A percentile compares a stretch with the other conserved stretches of the same genome.
Evolutionary conservation across 2,888 invertebrate genomes (phyloP).

Genomic region (Drepana falcataria): DNA sequence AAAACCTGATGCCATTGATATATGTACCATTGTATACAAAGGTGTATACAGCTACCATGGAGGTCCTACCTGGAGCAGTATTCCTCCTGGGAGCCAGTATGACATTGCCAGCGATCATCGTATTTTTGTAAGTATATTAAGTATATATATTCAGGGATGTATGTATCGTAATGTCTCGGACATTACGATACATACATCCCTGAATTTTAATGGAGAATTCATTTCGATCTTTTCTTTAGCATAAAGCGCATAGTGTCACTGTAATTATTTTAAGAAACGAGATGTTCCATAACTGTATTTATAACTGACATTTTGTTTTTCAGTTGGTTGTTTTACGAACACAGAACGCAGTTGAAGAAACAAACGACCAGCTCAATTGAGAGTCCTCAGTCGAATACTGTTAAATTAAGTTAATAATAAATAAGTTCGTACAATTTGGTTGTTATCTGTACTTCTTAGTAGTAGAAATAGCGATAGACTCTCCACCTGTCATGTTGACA

Average conservation of each 20-base stretch:
- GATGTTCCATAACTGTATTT: too few relatives aligned
- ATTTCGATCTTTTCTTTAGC: too few relatives aligned
- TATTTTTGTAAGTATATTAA: constrained; percentile 71
- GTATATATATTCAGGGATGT: neutral
- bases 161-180: too few relatives aligned
- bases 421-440: too few relatives aligned
- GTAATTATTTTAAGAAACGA: too few relatives aligned
- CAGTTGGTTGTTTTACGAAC: constrained; percentile 45
- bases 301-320: constrained; percentile 11
- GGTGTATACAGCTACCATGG: constrained; percentile 82
- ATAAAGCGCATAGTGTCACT: too few relatives aligned
- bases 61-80: constrained; percentile 82
- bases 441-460: too few relatives aligned
- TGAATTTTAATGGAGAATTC: too few relatives aligned
- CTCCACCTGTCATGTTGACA: too few relatives aligned
- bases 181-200: too few relatives aligned
- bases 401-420: too few relatives aligned
- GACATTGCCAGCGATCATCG: constrained; percentile 80
- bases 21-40: constrained; percentile 84
- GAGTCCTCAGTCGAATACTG: neutral
- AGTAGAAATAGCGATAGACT: too few relatives aligned
- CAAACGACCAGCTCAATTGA: constrained; percentile 1
- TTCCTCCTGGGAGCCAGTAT: constrained; percentile 81
- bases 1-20: constrained; percentile 82
- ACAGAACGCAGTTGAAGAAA: constrained; percentile 26